phyloP scores from a whole-genome alignment of 2,113 vertebrate genomes.

The Rhombomys opimus region DNA sequence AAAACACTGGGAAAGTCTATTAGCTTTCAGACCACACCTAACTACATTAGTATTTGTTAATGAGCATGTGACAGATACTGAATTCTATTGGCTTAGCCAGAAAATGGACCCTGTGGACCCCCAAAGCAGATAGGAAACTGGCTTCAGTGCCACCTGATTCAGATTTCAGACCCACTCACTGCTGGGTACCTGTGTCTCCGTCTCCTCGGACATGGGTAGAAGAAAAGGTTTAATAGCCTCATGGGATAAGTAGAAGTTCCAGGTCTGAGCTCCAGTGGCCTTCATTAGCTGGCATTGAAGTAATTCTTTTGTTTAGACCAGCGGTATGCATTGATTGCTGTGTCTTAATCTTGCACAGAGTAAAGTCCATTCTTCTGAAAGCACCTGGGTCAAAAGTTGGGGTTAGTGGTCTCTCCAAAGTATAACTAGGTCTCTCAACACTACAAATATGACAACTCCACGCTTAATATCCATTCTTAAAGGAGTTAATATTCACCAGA shows the following conservation, averaged over 20 bases:
- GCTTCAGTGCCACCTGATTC: not conserved
- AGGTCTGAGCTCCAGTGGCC: constrained; percentile 18
- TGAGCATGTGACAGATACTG: not conserved
- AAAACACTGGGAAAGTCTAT: not conserved
- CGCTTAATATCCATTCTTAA: not conserved
- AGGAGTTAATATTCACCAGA: not conserved
- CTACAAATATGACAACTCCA: not conserved
- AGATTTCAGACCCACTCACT: not conserved
- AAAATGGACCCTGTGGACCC: not conserved
- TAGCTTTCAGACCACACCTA: not conserved
- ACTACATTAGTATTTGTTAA: constrained; percentile 15
- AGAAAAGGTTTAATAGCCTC: not conserved
- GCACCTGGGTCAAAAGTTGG: not conserved
- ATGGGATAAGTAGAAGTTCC: not conserved
- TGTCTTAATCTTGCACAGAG: not conserved
- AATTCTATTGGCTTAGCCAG: not conserved
- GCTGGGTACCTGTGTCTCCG: not conserved
- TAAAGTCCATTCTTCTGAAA: not conserved
- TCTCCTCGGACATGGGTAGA: not conserved
- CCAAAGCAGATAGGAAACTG: not conserved
- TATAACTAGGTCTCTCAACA: not conserved
- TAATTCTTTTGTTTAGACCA: not conserved
- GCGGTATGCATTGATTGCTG: not conserved
- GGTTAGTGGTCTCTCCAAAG: not conserved
- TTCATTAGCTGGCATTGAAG: not conserved